Base-by-base conservation (phyloP, 2,797 vertebrate species). In the Geotrypetes seraphini region DNA sequence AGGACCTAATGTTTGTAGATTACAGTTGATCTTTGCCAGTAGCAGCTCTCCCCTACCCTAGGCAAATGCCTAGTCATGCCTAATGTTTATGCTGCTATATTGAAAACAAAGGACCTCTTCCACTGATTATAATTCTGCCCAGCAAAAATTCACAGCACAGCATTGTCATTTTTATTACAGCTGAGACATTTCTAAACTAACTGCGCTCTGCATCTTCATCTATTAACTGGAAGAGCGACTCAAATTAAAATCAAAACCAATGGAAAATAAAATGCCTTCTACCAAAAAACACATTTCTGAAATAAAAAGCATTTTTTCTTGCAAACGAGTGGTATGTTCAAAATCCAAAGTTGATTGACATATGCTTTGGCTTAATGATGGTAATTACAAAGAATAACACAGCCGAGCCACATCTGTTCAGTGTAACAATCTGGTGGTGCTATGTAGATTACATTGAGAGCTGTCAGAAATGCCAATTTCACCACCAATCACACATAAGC, bases 301-400 rank as follows among this genome's bases (percentile, higher is more conserved):
- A 71, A 60, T 19, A 60, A 69, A 61, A 67, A 63, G 64, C 41
- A 34, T 36, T 57, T 65, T n/a, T 51, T 46, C 69, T 60, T 33
- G 36, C 68, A 75, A 68, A 66, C 60, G 54, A 60, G 56, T 66
- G 58, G 75, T 81, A 37, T 79, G 75, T 74, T 84, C 86, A 79
- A 83, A 81, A 85, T 74, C 76, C 69, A 57, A 52, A 66, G 84
- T 85, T 97, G 93, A 97, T 90, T 97, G 93, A 83, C 93, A 93
- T 83, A 81, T 86, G 87, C 87, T 92, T 92, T 90, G 80, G 80
- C 81, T 85, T 95, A 97, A 96, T 95, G 88, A 93, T 62, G 86
- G 87, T 87, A 95, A 97, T 98, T 97, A 91, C 84, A 62, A 89
- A 91, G 83, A 87, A 93, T 86, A 97, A 96, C 91, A 97, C 89